phyloP scores from a whole-genome alignment of 1,140 invertebrate genomes.

The Drosophila nasuta region DNA sequence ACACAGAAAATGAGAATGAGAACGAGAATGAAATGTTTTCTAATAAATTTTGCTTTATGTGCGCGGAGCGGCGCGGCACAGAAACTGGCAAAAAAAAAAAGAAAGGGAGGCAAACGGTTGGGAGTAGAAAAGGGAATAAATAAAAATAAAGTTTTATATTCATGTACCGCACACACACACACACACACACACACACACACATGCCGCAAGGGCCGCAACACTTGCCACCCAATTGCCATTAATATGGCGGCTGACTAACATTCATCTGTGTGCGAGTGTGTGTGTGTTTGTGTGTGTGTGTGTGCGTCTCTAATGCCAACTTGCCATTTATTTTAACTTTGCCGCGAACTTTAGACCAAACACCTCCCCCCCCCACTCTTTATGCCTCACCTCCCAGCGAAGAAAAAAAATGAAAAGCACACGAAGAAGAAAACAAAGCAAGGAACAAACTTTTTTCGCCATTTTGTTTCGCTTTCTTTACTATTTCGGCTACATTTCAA shows the following conservation, averaged over 20 bases:
- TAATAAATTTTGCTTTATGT: conserved; percentile 83
- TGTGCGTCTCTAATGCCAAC: conserved; percentile 76
- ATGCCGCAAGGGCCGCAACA: conserved; percentile 49
- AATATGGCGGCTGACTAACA: conserved; percentile 81
- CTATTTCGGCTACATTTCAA: conserved; percentile 73
- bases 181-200: conserved; percentile 29
- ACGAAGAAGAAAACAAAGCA: conserved; percentile 61
- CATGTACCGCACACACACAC: conserved; percentile 73
- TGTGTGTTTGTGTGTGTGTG: conserved; percentile 39
- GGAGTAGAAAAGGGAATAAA: conserved; percentile 72
- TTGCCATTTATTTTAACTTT: conserved; percentile 83
- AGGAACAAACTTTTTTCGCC: conserved; percentile 63
- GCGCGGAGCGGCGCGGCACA: conserved; percentile 60
- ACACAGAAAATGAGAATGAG: conserved; percentile 21
- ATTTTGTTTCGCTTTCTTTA: conserved; percentile 75
- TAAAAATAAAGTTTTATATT: conserved; percentile 84
- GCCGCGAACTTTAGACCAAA: conserved; percentile 74
- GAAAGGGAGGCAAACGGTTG: conserved; percentile 22
- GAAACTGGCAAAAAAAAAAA: conserved; percentile 3
- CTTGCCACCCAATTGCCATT: conserved; percentile 82
- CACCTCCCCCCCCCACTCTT: neutral
- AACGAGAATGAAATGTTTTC: conserved; percentile 81
- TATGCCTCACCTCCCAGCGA: conserved; percentile 6
- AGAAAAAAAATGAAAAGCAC: conserved; percentile 55
- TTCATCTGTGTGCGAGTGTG: conserved; percentile 56